Conservation (phyloP, 37 sponge, comb jelly and placozoan genomes). For the Chondrilla cf. caribensis region DNA sequence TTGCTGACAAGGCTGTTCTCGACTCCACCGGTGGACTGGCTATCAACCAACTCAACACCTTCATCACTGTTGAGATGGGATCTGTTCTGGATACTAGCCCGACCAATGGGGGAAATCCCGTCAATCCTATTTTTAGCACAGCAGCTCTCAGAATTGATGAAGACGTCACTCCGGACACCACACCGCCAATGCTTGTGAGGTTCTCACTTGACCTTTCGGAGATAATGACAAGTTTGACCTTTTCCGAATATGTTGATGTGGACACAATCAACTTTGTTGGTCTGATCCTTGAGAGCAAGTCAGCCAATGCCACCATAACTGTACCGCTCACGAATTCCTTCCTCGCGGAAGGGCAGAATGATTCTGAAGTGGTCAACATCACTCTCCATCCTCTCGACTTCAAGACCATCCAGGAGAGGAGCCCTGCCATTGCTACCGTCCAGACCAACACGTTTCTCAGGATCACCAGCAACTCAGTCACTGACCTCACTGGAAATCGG, state of each 20-base stretch:
- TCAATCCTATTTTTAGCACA: conserved; percentile 32
- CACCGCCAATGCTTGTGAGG: conserved; percentile 45
- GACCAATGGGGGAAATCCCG: conserved; percentile 54
- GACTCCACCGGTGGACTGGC: conserved; percentile 52
- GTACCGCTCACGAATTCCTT: conserved; percentile 43
- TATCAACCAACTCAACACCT: conserved; percentile 41
- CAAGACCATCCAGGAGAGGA: conserved; percentile 33
- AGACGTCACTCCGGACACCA: conserved; percentile 47
- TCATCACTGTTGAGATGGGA: conserved; percentile 49
- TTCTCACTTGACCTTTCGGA: conserved; percentile 69
- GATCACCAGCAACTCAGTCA: conserved; percentile 37
- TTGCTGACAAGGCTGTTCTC: conserved; percentile 54
- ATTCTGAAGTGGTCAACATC: conserved; percentile 51
- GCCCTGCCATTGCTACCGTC: conserved; percentile 40
- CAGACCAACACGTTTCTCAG: conserved; percentile 48
- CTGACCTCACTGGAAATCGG: conserved; percentile 48
- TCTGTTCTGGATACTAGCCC: conserved; percentile 75
- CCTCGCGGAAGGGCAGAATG: conserved; percentile 40
- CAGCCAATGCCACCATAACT: conserved; percentile 10
- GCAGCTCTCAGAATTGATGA: conserved; percentile 22
- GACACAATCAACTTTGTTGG: conserved; percentile 28
- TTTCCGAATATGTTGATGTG: conserved; percentile 78
- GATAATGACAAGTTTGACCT: conserved; percentile 52
- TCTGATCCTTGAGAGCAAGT: conserved; percentile 28
- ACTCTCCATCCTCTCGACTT: conserved; percentile 59